Evolutionary conservation across 2,888 invertebrate genomes (phyloP), one percentile per base, ranked within the genome.

Genomic region (Andrena bicolor): DNA sequence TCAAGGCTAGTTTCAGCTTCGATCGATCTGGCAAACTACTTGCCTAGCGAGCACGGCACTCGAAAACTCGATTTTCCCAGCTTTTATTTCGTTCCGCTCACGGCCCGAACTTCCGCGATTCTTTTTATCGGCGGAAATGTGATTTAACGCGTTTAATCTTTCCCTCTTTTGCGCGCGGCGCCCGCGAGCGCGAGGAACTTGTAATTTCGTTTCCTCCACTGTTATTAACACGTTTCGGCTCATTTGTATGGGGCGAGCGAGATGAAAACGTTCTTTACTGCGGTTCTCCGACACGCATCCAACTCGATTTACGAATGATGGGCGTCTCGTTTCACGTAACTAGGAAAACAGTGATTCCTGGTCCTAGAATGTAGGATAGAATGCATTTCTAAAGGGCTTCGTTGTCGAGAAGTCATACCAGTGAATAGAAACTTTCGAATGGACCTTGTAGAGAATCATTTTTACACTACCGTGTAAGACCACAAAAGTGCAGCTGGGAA

Each of bases 11-110:
- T 86, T 87, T 88, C 74, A 76, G 78, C 77, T 61, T 65, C 84
- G 81, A 88, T 88, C 87, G 88, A 88, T 87, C 85, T 83, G 53
- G 75, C 87, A 82, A 87, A 87, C 88, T 87, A 88, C 83, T 87
- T 82, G 76, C 70, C 74, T 56, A 65, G 65, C 78, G 72, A 66
- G 76, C 41, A 61, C 72, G 56, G 56, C 26, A 56, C 72, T 58
- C 69, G 74, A 80, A 8, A 66, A 82, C 83, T 81, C 81, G 74
- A 87, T 87, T 85, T 80, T 78, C 81, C 65, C 64, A 53, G 70
- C 72, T 84, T 88, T 87, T 88, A 87, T 88, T 88, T 81, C 84
- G 79, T 86, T 72, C 61, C 58, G 28, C 64, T 58, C 64, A 64
- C 56, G 63, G 35, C 51, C 65, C 66, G 58, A 83, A 83, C 79